A percentile compares a stretch with the other conserved stretches of the same genome.
phyloP scores from a whole-genome alignment of 2,797 vertebrate genomes.

The Aulostomus chinensis region DNA sequence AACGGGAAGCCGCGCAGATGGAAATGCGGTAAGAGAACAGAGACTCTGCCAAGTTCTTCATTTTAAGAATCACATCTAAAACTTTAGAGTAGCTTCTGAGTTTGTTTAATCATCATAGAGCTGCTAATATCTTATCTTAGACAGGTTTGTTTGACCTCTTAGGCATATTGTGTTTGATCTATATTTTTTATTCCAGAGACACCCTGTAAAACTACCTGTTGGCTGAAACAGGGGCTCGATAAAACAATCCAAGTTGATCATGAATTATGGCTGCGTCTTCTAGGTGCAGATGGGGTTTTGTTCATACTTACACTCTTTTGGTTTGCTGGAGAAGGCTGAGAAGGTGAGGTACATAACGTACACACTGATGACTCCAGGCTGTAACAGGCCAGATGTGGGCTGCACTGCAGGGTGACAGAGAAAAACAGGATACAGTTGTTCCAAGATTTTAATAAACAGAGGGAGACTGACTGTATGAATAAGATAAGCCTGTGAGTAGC shows the following conservation, averaged over 20 bases:
- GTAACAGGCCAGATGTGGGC: slow-evolving; percentile 92
- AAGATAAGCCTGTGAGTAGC: not conserved
- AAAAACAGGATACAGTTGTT: too few relatives aligned
- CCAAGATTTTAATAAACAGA: too few relatives aligned
- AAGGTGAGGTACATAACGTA: slow-evolving; percentile 98
- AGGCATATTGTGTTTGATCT: too few relatives aligned
- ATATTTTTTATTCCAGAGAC: too few relatives aligned
- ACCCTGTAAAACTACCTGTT: too few relatives aligned
- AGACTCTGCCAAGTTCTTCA: too few relatives aligned
- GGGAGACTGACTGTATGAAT: slow-evolving; percentile 1
- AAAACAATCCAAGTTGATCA: too few relatives aligned
- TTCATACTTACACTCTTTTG: slow-evolving; percentile 87
- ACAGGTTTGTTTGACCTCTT: too few relatives aligned
- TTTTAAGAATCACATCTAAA: too few relatives aligned
- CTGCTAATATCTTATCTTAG: not conserved
- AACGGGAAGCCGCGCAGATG: not conserved
- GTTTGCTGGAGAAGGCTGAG: slow-evolving; percentile 95
- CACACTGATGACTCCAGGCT: slow-evolving; percentile 94
- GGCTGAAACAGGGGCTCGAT: too few relatives aligned
- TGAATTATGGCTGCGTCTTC: too few relatives aligned
- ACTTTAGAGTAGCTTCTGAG: too few relatives aligned
- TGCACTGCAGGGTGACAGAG: slow-evolving; percentile 89
- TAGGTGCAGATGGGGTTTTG: not conserved
- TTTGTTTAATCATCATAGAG: not conserved
- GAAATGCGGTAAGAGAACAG: not conserved